Conservation (phyloP, 2,797 vertebrate species). For the Chloroceryle amazona region DNA sequence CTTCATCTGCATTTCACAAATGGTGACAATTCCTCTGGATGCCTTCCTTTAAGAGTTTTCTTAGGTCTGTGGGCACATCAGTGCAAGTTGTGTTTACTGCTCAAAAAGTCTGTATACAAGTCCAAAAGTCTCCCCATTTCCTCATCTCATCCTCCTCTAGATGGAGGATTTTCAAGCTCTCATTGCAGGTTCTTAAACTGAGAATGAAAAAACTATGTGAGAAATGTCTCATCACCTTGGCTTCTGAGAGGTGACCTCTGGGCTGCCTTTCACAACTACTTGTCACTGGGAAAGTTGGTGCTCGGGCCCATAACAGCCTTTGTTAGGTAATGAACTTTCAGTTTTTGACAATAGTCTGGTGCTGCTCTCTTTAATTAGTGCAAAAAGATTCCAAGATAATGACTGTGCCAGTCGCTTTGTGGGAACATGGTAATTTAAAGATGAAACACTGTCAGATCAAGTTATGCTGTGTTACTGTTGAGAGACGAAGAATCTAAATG, state of each 20-base stretch:
- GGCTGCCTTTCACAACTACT: background rate
- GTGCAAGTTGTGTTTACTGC: background rate
- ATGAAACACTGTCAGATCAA: background rate
- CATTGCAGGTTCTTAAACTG: background rate
- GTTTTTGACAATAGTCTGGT: background rate
- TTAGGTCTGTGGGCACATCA: background rate
- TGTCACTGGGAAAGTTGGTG: background rate
- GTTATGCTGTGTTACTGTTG: background rate
- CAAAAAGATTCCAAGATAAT: constrained; percentile 29
- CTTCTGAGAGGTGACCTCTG: background rate
- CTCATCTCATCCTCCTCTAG: background rate
- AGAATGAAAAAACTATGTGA: background rate
- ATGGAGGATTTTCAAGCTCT: background rate
- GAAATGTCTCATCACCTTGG: background rate
- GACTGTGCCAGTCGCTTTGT: background rate
- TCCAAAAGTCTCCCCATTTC: background rate
- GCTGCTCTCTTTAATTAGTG: background rate
- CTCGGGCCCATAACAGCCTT: background rate
- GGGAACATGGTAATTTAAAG: constrained; percentile 28
- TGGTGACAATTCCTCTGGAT: background rate
- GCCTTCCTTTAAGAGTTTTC: background rate
- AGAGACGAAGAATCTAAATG: background rate
- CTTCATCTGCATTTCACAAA: background rate
- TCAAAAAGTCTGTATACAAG: background rate
- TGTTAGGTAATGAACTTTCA: background rate